Evolutionary conservation across 30 jellyfish, hydroid and myxozoan species (phyloP), one percentile per base, ranked within the genome.

Genomic region (Cassiopea xamachana): DNA sequence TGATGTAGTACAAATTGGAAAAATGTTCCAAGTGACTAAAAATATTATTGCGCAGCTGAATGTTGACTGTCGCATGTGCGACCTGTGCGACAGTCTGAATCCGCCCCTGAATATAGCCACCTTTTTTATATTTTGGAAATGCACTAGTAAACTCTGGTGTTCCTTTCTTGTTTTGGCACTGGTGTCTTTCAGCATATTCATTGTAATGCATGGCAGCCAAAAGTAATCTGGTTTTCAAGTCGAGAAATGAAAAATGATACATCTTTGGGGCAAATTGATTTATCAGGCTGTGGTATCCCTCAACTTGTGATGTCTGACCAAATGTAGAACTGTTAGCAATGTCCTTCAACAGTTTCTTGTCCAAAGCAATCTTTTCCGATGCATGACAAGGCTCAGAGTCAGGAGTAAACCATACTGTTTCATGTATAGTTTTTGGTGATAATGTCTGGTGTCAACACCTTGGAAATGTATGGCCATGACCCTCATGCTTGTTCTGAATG

Each of bases 351-450:
- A 81, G 59, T 39, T 87, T 27, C 84, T 83, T 83, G 73, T 83
- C 82, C 46, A 81, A 45, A 62, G 1, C 87, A 62, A 62, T 81
- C 82, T 68, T 81, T 81, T 81, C 85, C 64, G 1, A 60, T 81
- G 90, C 90, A 81, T 81, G 87, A 81, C 86, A 81, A 48, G 82
- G 83, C 85, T 83, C 91, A 69, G 87, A 67, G 91, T 83, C 82
- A 58, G 83, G 89, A 45, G 89, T 67, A 80, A 83, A 81, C 90
- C 86, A 81, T 81, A 59, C 82, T 58, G 90, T 81, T n/a, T 81
- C 90, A 62, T 27, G 85, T 81, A 81, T 68, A 81, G 90, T 81
- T 81, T 62, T 1, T 79, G 78, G 79, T 46, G 88, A 79, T 55
- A 79, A 46, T 79, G 19, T 27, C 88, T 79, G 88, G 88, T 79